A percentile compares a stretch with the other conserved stretches of the same genome.
Evolutionary conservation across 1,140 invertebrate genomes (phyloP).

Genomic region (Drosophila grimshawi): DNA sequence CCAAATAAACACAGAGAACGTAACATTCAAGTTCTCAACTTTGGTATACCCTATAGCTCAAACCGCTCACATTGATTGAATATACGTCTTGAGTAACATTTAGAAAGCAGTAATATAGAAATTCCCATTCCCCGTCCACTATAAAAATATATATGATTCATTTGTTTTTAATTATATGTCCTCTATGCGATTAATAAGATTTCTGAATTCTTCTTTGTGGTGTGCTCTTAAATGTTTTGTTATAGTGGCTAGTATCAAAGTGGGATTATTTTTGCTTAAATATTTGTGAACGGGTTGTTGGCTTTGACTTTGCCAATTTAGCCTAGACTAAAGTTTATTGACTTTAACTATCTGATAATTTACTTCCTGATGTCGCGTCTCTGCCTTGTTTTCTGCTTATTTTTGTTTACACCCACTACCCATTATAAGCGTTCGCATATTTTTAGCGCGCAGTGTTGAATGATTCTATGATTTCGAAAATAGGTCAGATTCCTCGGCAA

Average conservation of each 20-base stretch:
- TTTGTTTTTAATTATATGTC: too few relatives aligned
- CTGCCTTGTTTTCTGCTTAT: background rate
- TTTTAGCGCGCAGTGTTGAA: slow-evolving; percentile 45
- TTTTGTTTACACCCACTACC: slow-evolving; percentile 1
- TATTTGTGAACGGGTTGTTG: slow-evolving; percentile 1
- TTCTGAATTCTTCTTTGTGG: too few relatives aligned
- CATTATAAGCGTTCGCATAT: slow-evolving; percentile 31
- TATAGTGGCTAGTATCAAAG: too few relatives aligned
- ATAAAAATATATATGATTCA: background rate
- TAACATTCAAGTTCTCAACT: background rate
- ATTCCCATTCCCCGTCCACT: too few relatives aligned
- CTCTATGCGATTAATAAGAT: too few relatives aligned
- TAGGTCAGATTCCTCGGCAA: slow-evolving; percentile 63
- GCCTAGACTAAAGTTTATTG: slow-evolving; percentile 13
- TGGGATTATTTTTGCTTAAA: background rate
- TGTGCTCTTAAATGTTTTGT: too few relatives aligned
- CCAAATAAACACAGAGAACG: slow-evolving; percentile 48
- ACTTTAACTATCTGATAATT: slow-evolving; percentile 27
- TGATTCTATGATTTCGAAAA: slow-evolving; percentile 57
- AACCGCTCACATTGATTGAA: background rate
- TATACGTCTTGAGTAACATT: too few relatives aligned
- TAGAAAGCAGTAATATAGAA: too few relatives aligned
- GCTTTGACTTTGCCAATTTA: background rate
- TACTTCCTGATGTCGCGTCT: slow-evolving; percentile 5
- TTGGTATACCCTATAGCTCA: slow-evolving; percentile 9